Evolutionary conservation across 2,113 vertebrate species (phyloP).

Genomic region (Equus quagga): DNA sequence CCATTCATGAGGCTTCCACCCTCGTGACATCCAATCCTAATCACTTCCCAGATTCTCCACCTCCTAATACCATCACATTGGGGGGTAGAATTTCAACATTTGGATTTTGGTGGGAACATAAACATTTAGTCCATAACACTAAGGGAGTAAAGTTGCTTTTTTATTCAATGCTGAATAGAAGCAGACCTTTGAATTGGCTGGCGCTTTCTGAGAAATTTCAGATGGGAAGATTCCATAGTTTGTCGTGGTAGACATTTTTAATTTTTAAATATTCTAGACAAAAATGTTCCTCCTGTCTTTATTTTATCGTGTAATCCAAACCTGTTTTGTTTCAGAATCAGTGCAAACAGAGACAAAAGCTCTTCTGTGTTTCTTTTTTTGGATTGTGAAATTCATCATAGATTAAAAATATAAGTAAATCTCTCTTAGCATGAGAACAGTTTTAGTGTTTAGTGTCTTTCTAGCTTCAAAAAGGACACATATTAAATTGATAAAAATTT

Average conservation of each 20-base stretch:
- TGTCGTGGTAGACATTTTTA: conserved; percentile 7
- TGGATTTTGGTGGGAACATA: background rate
- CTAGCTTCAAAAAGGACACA: background rate
- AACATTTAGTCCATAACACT: background rate
- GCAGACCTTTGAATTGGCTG: background rate
- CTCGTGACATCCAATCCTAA: background rate
- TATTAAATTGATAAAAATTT: background rate
- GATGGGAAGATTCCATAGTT: background rate
- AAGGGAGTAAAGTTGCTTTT: background rate
- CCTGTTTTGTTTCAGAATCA: background rate
- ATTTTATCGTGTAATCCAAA: conserved; percentile 1
- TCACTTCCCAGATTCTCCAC: background rate
- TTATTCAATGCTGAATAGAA: conserved; percentile 3
- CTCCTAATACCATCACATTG: background rate
- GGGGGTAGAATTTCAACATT: background rate
- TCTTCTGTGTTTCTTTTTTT: background rate
- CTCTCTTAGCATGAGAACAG: background rate
- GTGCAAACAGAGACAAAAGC: background rate
- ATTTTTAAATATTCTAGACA: background rate
- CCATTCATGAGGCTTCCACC: background rate
- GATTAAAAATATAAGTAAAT: conserved; percentile 18
- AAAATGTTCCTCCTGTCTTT: background rate
- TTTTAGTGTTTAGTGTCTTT: conserved; percentile 12
- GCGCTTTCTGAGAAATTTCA: background rate
- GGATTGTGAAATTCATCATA: conserved; percentile 35